Conservation (phyloP, 2,888 invertebrate genomes). For the Cheilosia vulpina region DNA sequence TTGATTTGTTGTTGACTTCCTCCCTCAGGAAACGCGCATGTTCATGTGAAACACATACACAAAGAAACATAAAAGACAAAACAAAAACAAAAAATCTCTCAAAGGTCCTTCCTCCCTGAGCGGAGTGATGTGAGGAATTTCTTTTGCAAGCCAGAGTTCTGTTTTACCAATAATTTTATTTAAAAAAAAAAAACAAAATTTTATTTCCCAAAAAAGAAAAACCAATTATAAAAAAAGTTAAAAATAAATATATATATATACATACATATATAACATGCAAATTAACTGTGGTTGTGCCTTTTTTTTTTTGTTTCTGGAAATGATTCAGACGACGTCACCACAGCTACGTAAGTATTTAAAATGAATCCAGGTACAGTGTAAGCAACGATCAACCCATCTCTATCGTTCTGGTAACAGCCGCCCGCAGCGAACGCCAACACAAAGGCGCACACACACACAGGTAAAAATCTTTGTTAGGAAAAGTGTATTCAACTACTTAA, state of each 20-base stretch:
- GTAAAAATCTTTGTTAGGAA: neutral
- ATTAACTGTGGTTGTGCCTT: slow-evolving; percentile 48
- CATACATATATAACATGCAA: slow-evolving; percentile 76
- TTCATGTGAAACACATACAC: slow-evolving; percentile 44
- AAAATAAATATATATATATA: slow-evolving; percentile 72
- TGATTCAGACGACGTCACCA: neutral
- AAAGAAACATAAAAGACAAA: slow-evolving; percentile 14
- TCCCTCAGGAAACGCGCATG: slow-evolving; percentile 70
- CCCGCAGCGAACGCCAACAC: slow-evolving; percentile 23
- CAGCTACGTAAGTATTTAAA: slow-evolving; percentile 76
- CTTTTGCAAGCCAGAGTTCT: slow-evolving; percentile 56
- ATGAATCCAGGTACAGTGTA: slow-evolving; percentile 78
- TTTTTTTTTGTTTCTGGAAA: slow-evolving; percentile 2
- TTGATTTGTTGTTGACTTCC: slow-evolving; percentile 69
- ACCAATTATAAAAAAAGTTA: slow-evolving; percentile 66
- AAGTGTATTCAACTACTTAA: slow-evolving; percentile 68
- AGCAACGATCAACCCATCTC: slow-evolving; percentile 36
- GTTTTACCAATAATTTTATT: slow-evolving; percentile 34
- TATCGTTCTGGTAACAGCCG: slow-evolving; percentile 33
- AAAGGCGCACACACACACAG: slow-evolving; percentile 4
- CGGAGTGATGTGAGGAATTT: slow-evolving; percentile 64
- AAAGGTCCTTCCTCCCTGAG: slow-evolving; percentile 73
- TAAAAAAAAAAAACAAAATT: slow-evolving; percentile 28
- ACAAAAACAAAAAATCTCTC: slow-evolving; percentile 20
- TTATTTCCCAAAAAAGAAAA: slow-evolving; percentile 77